Percentiles rank a stretch among this genome's conserved stretches.
Evolutionary conservation across 1,140 invertebrate species (phyloP).

Genomic region (honey bee (Apis mellifera)): DNA sequence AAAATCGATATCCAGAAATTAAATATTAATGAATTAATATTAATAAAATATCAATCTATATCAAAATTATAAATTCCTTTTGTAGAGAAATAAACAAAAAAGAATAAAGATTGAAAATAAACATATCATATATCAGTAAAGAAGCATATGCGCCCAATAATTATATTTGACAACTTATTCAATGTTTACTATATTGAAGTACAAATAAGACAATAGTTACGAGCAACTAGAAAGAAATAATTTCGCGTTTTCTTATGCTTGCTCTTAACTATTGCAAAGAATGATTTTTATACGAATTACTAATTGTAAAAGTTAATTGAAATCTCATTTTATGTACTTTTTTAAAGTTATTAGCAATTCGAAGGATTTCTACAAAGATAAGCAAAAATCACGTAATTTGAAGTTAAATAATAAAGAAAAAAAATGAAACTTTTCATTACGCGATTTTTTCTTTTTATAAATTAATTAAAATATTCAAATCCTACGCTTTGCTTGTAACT

Average conservation of each 20-base stretch:
- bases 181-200: background rate
- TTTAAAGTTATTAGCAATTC: background rate
- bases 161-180: no score
- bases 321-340: background rate
- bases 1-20: no score
- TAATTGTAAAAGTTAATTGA: slow-evolving; percentile 5
- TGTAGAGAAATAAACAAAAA: no score
- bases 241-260: background rate
- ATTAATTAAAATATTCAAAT: background rate
- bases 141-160: no score
- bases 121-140: no score
- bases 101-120: no score
- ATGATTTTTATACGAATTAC: background rate
- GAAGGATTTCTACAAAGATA: background rate
- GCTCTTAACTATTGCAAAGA: slow-evolving; percentile 11
- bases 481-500: background rate
- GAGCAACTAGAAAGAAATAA: background rate
- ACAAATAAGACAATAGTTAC: slow-evolving; percentile 3
- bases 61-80: no score
- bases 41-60: no score
- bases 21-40: no score
- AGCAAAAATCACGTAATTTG: background rate
- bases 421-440: background rate
- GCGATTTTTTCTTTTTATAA: background rate
- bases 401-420: background rate